A percentile compares a stretch with the other conserved stretches of the same genome.
Conservation (phyloP, 2,113 vertebrate species). For the Sylvilagus bachmani region DNA sequence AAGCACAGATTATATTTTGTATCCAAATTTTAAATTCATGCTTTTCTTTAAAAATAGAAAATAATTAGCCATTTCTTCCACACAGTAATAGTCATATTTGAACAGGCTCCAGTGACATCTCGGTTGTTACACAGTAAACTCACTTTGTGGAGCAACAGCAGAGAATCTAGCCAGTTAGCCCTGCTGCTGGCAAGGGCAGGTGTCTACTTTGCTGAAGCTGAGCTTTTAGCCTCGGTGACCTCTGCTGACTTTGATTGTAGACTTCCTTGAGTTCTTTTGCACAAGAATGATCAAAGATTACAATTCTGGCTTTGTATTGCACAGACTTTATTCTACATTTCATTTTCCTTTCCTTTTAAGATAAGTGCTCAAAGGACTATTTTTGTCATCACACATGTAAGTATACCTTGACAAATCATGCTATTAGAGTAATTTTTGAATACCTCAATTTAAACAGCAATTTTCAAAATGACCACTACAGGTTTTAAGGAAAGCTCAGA, state of each 20-base stretch:
- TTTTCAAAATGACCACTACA: not conserved
- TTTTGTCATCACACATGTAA: slow-evolving; percentile 19
- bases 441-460: not conserved
- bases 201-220: not conserved
- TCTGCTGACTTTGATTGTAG: not conserved
- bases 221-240: not conserved
- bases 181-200: not conserved
- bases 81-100: not conserved
- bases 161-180: not conserved
- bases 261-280: not conserved
- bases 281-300: not conserved
- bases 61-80: not conserved
- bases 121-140: not conserved
- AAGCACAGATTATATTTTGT: not conserved
- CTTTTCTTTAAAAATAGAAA: not conserved
- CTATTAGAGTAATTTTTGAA: not conserved
- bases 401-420: slow-evolving; percentile 31
- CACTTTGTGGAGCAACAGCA: not conserved
- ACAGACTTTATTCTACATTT: not conserved
- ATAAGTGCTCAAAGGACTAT: not conserved
- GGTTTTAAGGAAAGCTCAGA: not conserved
- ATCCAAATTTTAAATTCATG: not conserved
- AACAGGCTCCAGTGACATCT: not conserved
- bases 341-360: slow-evolving; percentile 38
- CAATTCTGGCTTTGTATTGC: slow-evolving; percentile 27